Evolutionary conservation across 2,797 vertebrate species (phyloP).

Genomic region (Benthosema pterotum): DNA sequence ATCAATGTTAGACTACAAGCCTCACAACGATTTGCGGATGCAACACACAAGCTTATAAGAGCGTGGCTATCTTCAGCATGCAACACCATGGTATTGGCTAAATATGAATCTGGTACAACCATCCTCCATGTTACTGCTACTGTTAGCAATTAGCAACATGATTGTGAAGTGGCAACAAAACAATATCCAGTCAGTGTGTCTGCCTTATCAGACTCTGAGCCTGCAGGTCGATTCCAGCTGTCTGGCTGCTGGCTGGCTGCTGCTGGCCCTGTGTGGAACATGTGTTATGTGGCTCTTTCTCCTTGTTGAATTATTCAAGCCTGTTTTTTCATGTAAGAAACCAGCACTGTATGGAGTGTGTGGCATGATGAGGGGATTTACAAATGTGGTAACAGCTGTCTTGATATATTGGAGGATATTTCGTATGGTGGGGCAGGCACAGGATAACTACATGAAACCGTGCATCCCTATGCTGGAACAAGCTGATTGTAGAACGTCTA

Average conservation of each 20-base stretch:
- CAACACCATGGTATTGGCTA: too few species aligned
- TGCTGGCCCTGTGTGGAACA: conserved; percentile 13
- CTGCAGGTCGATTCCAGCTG: conserved; percentile 2
- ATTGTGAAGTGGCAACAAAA: not conserved
- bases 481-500: too few species aligned
- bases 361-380: not conserved
- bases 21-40: too few species aligned
- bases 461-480: too few species aligned
- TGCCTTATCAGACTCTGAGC: conserved; percentile 6
- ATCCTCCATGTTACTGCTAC: conserved; percentile 7
- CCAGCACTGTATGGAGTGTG: not conserved
- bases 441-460: not conserved
- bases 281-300: conserved; percentile 4
- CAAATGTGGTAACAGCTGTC: not conserved
- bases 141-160: not conserved
- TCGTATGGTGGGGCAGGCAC: not conserved
- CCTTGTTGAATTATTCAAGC: conserved; percentile 38
- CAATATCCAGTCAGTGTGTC: conserved; percentile 14
- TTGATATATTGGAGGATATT: not conserved
- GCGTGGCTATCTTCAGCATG: too few species aligned
- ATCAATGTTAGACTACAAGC: conserved; percentile 1
- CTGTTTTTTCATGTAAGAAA: conserved; percentile 9
- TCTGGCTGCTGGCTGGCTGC: not conserved
- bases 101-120: too few species aligned
- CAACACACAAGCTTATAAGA: too few species aligned